Evolutionary conservation across 2,113 vertebrate species (phyloP).

Genomic region (Ammodytes marinus): DNA sequence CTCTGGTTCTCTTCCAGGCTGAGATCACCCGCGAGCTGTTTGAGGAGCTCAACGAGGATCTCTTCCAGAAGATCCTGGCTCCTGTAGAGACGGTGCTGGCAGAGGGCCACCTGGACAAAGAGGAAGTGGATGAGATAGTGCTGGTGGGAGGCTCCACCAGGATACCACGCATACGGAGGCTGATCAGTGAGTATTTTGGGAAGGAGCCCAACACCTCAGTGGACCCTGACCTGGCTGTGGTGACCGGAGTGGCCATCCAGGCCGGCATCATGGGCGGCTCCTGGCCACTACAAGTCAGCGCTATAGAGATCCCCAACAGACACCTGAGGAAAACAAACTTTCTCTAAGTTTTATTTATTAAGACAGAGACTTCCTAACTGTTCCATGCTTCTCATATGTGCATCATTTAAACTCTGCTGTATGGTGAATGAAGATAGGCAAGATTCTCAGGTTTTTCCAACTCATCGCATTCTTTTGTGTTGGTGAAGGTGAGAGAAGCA

Average conservation of each 20-base stretch:
- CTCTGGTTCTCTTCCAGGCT: slow-evolving; percentile 84
- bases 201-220: slow-evolving; percentile 97
- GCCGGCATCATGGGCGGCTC: slow-evolving; percentile 97
- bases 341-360: slow-evolving; percentile 78
- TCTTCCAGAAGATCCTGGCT: slow-evolving; percentile 95
- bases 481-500: background rate
- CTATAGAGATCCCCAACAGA: slow-evolving; percentile 96
- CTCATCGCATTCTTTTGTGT: background rate
- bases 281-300: slow-evolving; percentile 98
- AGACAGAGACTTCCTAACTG: slow-evolving; percentile 10
- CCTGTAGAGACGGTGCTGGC: slow-evolving; percentile 91
- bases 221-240: slow-evolving; percentile 96
- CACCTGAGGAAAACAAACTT: slow-evolving; percentile 96
- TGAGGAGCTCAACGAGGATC: slow-evolving; percentile 92
- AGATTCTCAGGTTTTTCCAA: background rate
- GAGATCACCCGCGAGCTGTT: slow-evolving; percentile 90
- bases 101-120: slow-evolving; percentile 89
- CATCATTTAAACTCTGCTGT: slow-evolving; percentile 28
- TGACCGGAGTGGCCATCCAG: slow-evolving; percentile 94
- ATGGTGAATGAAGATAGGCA: background rate
- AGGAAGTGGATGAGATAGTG: slow-evolving; percentile 95
- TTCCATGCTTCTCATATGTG: slow-evolving; percentile 27
- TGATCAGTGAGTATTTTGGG: slow-evolving; percentile 93
- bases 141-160: slow-evolving; percentile 96
- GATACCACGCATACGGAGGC: slow-evolving; percentile 92